Evolutionary conservation across 2,888 invertebrate genomes (phyloP).

Genomic region (Leptinotarsa juncta): DNA sequence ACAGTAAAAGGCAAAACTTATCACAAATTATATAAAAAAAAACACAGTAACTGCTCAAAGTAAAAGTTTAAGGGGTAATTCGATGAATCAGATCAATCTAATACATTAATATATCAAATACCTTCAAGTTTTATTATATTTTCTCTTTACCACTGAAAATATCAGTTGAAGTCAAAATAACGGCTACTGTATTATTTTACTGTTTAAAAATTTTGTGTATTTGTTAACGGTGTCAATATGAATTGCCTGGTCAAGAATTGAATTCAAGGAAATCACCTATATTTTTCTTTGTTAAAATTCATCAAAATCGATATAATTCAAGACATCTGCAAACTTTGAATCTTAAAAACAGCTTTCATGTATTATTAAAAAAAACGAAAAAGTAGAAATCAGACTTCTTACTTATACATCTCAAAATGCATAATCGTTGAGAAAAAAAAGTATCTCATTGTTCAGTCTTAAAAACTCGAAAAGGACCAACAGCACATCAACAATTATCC

Average conservation of each 20-base stretch:
- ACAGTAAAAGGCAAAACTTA: neutral
- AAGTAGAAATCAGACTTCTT: neutral
- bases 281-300: too few species aligned
- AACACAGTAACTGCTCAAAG: neutral
- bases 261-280: too few species aligned
- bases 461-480: constrained; percentile 18
- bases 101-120: neutral
- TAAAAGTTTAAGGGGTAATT: neutral
- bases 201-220: too few species aligned
- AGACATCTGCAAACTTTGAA: neutral
- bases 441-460: constrained; percentile 40
- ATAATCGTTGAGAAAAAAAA: constrained; percentile 1
- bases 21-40: neutral
- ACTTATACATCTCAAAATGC: neutral
- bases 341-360: too few species aligned
- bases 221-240: too few species aligned
- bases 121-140: neutral
- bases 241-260: too few species aligned
- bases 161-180: neutral
- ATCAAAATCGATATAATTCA: neutral
- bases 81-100: neutral
- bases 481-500: constrained; percentile 46
- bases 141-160: neutral
- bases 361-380: neutral
- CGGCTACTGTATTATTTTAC: too few species aligned